Percentiles rank a stretch among this genome's conserved stretches.
These are phyloP conservation scores for Leptatherina wallacei DNA, from an alignment of 2,797 vertebrate genomes.

Conservation along the genomic window DNA sequence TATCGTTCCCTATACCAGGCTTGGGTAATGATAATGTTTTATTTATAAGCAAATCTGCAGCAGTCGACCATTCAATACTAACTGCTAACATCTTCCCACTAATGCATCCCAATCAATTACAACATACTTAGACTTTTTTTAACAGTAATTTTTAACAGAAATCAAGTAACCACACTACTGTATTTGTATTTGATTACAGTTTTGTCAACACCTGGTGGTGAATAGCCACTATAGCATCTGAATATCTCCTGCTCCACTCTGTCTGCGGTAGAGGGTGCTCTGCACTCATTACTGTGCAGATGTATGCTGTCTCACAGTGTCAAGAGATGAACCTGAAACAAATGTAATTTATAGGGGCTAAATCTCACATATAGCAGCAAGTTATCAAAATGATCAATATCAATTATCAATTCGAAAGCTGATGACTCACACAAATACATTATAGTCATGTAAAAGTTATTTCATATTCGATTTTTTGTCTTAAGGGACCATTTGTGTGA, in stretches of 20 bases:
- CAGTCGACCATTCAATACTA: background rate
- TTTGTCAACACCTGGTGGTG: constrained; percentile 62
- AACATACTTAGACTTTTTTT: background rate
- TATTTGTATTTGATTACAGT: background rate
- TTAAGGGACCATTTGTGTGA: too few relatives aligned
- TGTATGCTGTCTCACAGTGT: background rate
- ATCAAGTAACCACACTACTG: background rate
- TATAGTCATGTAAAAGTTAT: too few relatives aligned
- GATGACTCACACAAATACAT: background rate
- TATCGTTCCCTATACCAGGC: background rate
- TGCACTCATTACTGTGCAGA: background rate
- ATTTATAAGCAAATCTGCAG: background rate
- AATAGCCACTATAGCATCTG: constrained; percentile 10
- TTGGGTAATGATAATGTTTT: background rate
- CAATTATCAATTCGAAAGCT: too few relatives aligned
- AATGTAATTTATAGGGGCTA: background rate
- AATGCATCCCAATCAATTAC: background rate
- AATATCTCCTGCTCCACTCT: background rate
- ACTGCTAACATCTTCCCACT: background rate
- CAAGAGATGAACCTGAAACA: background rate
- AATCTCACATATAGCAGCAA: background rate
- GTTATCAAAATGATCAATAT: background rate
- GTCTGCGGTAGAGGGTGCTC: background rate
- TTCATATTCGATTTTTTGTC: too few relatives aligned
- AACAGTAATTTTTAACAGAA: background rate